phyloP scores from a whole-genome alignment of 2,113 vertebrate genomes.

The Eulacestoma nigropectus region DNA sequence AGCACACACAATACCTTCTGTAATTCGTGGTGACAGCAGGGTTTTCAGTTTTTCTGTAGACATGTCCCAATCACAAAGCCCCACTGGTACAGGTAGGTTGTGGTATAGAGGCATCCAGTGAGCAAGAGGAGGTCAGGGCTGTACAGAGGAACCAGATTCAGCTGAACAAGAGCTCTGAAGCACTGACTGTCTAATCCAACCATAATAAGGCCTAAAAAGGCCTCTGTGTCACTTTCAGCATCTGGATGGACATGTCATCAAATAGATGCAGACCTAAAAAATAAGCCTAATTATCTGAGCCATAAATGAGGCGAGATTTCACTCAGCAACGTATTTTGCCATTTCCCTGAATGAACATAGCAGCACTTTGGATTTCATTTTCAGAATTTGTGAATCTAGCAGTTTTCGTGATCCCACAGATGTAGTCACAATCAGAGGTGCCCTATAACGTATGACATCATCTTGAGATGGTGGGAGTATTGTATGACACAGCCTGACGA shows the following conservation, averaged over 20 bases:
- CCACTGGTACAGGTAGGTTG: background rate
- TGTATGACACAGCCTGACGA: conserved; percentile 19
- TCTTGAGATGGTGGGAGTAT: background rate
- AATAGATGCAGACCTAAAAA: background rate
- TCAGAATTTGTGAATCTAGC: background rate
- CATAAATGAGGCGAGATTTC: background rate
- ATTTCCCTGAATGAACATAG: background rate
- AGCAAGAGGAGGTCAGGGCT: background rate
- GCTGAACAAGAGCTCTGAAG: background rate
- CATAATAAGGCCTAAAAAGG: background rate
- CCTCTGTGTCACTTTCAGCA: background rate
- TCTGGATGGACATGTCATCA: background rate
- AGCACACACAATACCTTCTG: background rate
- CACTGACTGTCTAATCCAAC: background rate
- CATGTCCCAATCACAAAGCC: background rate
- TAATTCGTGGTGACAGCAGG: background rate
- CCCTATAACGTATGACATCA: background rate
- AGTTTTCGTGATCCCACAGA: background rate
- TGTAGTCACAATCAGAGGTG: background rate
- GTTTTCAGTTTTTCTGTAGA: background rate
- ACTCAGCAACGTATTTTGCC: background rate
- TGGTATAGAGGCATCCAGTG: background rate
- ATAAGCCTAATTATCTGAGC: background rate
- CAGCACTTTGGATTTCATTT: background rate
- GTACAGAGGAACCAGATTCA: background rate